phyloP scores from a whole-genome alignment of 1,140 invertebrate genomes.

The Sminthurinus signatus region DNA sequence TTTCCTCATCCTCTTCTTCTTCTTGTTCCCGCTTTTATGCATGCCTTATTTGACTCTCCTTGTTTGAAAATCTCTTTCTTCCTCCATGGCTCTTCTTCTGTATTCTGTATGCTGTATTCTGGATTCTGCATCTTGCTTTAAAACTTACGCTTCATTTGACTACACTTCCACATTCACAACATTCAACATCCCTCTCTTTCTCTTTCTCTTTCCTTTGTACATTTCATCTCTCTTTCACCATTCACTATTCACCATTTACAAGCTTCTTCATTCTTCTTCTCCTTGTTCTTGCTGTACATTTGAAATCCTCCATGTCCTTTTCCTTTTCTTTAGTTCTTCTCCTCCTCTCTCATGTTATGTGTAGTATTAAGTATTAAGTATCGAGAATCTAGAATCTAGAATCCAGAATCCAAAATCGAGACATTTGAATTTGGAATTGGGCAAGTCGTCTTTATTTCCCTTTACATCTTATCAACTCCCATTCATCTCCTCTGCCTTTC shows the following conservation, averaged over 20 bases:
- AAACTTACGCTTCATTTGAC: constrained; percentile 21
- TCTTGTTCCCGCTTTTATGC: constrained; percentile 11
- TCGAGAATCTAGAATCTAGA: background rate
- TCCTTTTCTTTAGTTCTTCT: too few species aligned
- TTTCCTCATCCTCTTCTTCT: background rate
- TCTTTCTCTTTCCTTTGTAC: too few species aligned
- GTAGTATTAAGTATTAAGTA: too few species aligned
- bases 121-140: too few species aligned
- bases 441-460: background rate
- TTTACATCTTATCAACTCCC: background rate
- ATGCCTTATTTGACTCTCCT: constrained; percentile 19
- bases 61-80: too few species aligned
- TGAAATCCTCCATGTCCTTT: background rate
- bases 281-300: background rate
- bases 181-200: background rate
- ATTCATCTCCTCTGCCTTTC: background rate
- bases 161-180: background rate
- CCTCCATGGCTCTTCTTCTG: background rate
- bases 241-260: too few species aligned
- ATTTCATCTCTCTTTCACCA: too few species aligned
- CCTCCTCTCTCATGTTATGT: too few species aligned
- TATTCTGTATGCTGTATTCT: too few species aligned
- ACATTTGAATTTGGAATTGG: too few species aligned
- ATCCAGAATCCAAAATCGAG: too few species aligned
- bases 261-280: too few species aligned